Evolutionary conservation across 2,888 invertebrate genomes (phyloP).

Genomic region (Netelia fuscicornis): DNA sequence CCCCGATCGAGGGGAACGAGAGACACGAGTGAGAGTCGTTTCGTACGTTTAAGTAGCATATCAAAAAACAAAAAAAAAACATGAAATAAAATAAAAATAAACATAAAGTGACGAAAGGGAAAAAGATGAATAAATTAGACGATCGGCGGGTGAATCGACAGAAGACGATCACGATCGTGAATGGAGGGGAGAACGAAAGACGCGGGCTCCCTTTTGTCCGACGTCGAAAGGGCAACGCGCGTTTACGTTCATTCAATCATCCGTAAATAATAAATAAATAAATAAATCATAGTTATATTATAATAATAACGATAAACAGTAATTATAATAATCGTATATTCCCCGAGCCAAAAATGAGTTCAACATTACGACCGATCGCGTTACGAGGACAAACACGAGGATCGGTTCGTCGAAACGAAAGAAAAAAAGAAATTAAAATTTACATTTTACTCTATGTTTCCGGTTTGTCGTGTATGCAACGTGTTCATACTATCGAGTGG

Average conservation of each 20-base stretch:
- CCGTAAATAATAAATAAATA: conserved; percentile 56
- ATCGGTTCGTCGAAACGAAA: conserved; percentile 40
- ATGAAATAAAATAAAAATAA: conserved; percentile 15
- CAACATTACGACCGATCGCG: conserved; percentile 53
- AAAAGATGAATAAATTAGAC: conserved; percentile 71
- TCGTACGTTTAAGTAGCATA: conserved; percentile 67
- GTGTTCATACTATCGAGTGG: conserved; percentile 73
- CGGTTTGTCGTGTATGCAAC: conserved; percentile 73
- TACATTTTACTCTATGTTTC: conserved; percentile 44
- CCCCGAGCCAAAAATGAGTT: conserved; percentile 68
- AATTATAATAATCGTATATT: conserved; percentile 47
- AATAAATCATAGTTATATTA: conserved; percentile 11
- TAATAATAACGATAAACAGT: conserved; percentile 35
- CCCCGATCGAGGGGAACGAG: background rate
- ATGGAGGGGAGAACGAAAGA: conserved; percentile 60
- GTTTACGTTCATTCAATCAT: conserved; percentile 69
- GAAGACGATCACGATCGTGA: conserved; percentile 66
- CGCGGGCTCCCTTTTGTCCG: conserved; percentile 59
- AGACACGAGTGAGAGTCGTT: conserved; percentile 50
- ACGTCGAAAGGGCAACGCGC: conserved; percentile 66
- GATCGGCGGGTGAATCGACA: conserved; percentile 65
- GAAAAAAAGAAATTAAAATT: conserved; percentile 32
- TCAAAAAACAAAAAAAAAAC: conserved; percentile 47
- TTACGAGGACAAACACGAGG: conserved; percentile 50
- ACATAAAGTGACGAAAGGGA: conserved; percentile 29